Percentiles rank a stretch among this genome's conserved stretches.
These are phyloP conservation scores for Polydrusus pterygomalis DNA, from an alignment of 2,888 invertebrate genomes.

Conservation along the genomic window DNA sequence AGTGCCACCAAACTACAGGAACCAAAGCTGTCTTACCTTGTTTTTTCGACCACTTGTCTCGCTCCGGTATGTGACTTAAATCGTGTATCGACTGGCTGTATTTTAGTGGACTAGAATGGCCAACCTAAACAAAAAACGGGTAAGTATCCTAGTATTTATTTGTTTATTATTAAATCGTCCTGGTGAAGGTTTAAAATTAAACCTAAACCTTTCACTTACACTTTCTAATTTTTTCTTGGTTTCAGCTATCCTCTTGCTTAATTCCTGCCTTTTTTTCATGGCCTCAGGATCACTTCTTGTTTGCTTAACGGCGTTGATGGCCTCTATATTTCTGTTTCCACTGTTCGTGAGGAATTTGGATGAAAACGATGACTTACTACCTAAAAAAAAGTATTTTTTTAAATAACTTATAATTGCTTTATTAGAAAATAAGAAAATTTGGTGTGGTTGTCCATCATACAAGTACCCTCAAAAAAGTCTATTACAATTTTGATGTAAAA, in stretches of 20 bases:
- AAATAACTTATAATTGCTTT: too few relatives aligned
- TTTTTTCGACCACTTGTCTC: constrained; percentile 69
- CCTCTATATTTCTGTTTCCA: constrained; percentile 72
- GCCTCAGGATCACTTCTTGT: constrained; percentile 79
- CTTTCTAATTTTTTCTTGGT: constrained; percentile 90
- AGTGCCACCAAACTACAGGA: constrained; percentile 17
- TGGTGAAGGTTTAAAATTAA: too few relatives aligned
- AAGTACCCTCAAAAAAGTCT: too few relatives aligned
- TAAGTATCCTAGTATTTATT: too few relatives aligned
- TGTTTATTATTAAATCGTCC: too few relatives aligned
- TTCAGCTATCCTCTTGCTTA: constrained; percentile 88
- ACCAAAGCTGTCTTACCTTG: constrained; percentile 58
- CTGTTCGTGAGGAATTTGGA: constrained; percentile 74
- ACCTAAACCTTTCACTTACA: constrained; percentile 75
- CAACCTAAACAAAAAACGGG: constrained; percentile 75
- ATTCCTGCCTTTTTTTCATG: constrained; percentile 82
- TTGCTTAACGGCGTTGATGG: constrained; percentile 75
- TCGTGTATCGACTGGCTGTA: constrained; percentile 92
- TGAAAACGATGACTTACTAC: constrained; percentile 78
- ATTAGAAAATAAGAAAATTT: too few relatives aligned
- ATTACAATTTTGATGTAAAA: too few relatives aligned
- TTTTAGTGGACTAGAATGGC: constrained; percentile 85
- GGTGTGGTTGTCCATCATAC: too few relatives aligned
- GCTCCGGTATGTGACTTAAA: constrained; percentile 81
- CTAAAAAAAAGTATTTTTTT: constrained; percentile 64